Evolutionary conservation across 1,140 invertebrate species (phyloP), one percentile per base, ranked within the genome.

Genomic region (Chionoecetes opilio): DNA sequence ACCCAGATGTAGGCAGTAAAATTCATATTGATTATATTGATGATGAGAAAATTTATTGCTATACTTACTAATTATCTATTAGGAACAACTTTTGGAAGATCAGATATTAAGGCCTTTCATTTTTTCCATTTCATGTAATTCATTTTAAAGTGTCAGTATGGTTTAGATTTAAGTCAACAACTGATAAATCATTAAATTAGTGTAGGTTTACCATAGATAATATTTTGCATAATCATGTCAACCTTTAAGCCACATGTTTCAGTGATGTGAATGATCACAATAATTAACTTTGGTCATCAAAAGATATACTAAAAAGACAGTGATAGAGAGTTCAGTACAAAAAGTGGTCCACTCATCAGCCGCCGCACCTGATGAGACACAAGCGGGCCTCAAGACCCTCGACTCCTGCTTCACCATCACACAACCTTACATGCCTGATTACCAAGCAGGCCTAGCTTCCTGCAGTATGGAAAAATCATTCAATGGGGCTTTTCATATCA

Each of bases 301-400:
- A n/a, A 75, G 63, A 75, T 75, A n/a, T 75, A 75, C 63, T 75
- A 75, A 75, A 75, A 75, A 75, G 63, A 75, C 63, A n/a, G n/a
- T n/a, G n/a, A n/a, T 75, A 75, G 21, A 21, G 63, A 5, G 14
- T 46, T 46, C 14, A 8, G 14, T 14, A 46, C 41, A 8, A 46
- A 46, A 75, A 75, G 21, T 75, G 63, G 21, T n/a, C 63, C 11
- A n/a, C 0, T n/a, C 11, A 75, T 75, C n/a, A 75, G 21, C 46
- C 46, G 21, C 46, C 46, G 21, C 11, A 53, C 63, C n/a, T 75
- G 63, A 26, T n/a, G 6, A 75, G 63, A 75, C 63, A 38, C 32
- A 53, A 53, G 87, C 34, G 41, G 87, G 87, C 87, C 87, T 89
- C 32, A 38, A 53, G 87, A 21, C 1, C 26, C 63, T n/a, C n/a